phyloP scores from a whole-genome alignment of 2,888 invertebrate species.

The Masnerella sp. region DNA sequence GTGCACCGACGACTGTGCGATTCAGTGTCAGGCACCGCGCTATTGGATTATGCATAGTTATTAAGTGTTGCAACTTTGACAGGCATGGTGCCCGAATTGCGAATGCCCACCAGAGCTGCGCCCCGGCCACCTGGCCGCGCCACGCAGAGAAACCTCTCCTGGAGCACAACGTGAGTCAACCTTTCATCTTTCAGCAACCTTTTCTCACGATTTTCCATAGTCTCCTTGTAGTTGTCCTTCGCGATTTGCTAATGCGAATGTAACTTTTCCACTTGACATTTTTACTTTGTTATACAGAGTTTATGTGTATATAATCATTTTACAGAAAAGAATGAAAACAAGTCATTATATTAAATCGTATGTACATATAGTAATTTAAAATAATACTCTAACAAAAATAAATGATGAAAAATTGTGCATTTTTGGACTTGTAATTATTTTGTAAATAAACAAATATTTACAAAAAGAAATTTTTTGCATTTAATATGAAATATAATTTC shows the following conservation, averaged over 20 bases:
- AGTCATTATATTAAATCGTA: too few relatives aligned
- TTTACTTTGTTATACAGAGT: conserved; percentile 6
- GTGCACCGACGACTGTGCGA: conserved; percentile 30
- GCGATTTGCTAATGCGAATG: conserved; percentile 33
- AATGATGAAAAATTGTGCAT: too few relatives aligned
- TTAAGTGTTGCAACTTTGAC: conserved; percentile 40
- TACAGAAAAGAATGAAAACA: too few relatives aligned
- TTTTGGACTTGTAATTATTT: too few relatives aligned
- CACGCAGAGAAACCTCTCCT: conserved; percentile 62
- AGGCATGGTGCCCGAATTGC: conserved; percentile 79
- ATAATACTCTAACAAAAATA: too few relatives aligned
- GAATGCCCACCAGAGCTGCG: conserved; percentile 81
- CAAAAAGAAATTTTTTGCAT: too few relatives aligned
- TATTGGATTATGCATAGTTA: conserved; percentile 37
- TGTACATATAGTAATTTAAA: too few relatives aligned
- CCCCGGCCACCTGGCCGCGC: conserved; percentile 78
- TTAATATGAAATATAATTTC: too few relatives aligned
- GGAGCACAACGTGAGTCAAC: conserved; percentile 70
- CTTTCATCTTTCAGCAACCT: background rate
- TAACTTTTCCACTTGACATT: conserved; percentile 27
- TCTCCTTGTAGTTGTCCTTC: conserved; percentile 46
- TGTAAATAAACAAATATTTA: too few relatives aligned
- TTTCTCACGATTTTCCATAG: conserved; percentile 12
- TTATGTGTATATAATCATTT: too few relatives aligned
- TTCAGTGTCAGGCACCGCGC: conserved; percentile 61